Conservation (phyloP, 2,888 invertebrate species). For the Mechanitis mazaeus region DNA sequence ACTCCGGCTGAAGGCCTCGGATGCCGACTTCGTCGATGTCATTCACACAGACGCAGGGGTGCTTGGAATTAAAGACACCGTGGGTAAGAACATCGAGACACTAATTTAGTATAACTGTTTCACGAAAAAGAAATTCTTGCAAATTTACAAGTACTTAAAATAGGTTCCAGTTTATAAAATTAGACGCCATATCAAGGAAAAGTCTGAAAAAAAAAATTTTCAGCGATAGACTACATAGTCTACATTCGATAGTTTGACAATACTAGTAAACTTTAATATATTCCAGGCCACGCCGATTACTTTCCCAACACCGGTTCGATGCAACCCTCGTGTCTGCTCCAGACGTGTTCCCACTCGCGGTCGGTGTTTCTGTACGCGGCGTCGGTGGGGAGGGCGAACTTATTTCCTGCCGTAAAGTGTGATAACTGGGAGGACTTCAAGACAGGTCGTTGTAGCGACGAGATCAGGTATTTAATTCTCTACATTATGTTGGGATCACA, state of each 20-base stretch:
- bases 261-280: too few relatives aligned
- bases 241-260: too few relatives aligned
- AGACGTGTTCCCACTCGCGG: slow-evolving; percentile 62
- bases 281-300: slow-evolving; percentile 61
- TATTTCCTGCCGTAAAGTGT: slow-evolving; percentile 49
- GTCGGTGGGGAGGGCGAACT: slow-evolving; percentile 37
- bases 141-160: too few relatives aligned
- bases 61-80: slow-evolving; percentile 45
- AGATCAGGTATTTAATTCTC: slow-evolving; percentile 37
- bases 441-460: slow-evolving; percentile 37
- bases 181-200: too few relatives aligned
- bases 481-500: too few relatives aligned
- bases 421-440: slow-evolving; percentile 44
- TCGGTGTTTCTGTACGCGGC: slow-evolving; percentile 50
- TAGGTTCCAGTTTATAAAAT: too few relatives aligned
- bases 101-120: too few relatives aligned
- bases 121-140: too few relatives aligned
- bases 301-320: slow-evolving; percentile 56
- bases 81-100: slow-evolving; percentile 43
- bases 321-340: slow-evolving; percentile 59
- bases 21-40: slow-evolving; percentile 57
- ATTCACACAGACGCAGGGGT: slow-evolving; percentile 60
- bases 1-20: slow-evolving; percentile 41
- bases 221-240: too few relatives aligned
- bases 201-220: too few relatives aligned